phyloP scores from a whole-genome alignment of 1,140 invertebrate genomes.

The Plutomurus gul region DNA sequence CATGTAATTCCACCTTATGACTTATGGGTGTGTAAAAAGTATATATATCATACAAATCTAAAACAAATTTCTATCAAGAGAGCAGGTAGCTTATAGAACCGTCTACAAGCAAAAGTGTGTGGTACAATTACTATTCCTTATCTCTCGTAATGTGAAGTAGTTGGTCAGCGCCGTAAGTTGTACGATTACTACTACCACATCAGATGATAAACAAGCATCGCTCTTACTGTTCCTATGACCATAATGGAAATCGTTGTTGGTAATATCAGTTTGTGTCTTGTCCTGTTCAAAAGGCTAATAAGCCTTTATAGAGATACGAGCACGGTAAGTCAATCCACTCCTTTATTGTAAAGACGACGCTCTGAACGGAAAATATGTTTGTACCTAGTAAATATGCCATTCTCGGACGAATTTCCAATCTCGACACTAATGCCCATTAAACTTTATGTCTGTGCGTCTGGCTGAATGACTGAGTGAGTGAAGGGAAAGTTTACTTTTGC shows the following conservation, averaged over 20 bases:
- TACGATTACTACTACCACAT: no score
- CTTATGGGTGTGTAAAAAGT: conserved; percentile 8
- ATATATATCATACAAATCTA: neutral
- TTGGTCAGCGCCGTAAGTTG: neutral
- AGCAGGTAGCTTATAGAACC: neutral
- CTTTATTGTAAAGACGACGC: no score
- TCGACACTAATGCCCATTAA: neutral
- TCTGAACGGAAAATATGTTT: no score
- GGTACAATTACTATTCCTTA: neutral
- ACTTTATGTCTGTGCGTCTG: neutral
- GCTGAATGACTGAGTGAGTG: neutral
- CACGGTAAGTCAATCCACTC: no score
- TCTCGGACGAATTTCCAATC: neutral
- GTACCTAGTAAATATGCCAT: neutral
- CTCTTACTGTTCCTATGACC: neutral
- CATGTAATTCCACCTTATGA: no score
- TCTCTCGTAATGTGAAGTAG: neutral
- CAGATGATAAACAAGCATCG: neutral
- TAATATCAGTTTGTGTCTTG: no score
- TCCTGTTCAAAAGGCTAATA: no score
- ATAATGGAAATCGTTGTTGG: neutral
- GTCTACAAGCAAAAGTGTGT: neutral
- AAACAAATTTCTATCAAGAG: conserved; percentile 9
- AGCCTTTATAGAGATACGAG: no score
- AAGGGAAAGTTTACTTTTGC: neutral